Conservation (phyloP, 2,888 invertebrate species). For the Coecobrya sp. region DNA sequence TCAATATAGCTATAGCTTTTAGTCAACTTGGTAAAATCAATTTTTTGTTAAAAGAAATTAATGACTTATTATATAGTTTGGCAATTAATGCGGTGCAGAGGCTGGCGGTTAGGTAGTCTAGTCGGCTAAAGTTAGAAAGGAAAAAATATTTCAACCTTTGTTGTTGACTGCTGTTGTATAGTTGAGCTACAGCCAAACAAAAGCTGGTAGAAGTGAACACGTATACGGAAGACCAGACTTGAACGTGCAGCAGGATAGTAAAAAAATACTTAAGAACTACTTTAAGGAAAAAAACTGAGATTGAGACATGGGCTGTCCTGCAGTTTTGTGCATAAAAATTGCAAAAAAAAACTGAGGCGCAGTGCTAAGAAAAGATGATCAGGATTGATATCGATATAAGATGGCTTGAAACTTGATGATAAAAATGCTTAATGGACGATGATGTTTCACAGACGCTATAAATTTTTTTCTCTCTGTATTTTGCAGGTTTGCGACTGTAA, state of each 20-base stretch:
- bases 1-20: neutral
- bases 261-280: neutral
- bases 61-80: no score
- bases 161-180: neutral
- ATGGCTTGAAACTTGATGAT: neutral
- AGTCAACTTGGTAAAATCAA: no score
- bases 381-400: neutral
- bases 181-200: neutral
- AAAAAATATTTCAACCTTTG: slow-evolving; percentile 9
- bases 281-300: neutral
- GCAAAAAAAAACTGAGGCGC: neutral
- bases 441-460: neutral
- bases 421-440: no score
- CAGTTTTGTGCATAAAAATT: neutral
- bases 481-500: slow-evolving; percentile 89
- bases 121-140: neutral
- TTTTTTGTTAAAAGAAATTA: no score
- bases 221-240: slow-evolving; percentile 16
- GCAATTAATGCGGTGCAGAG: neutral
- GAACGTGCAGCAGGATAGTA: neutral
- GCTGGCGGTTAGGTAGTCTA: neutral
- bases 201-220: neutral
- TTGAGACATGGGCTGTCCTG: neutral
- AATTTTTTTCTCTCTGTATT: neutral
- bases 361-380: neutral